Evolutionary conservation across 2,113 vertebrate genomes (phyloP), one percentile per base, ranked within the genome.

Genomic region (Lophochroa leadbeateri): DNA sequence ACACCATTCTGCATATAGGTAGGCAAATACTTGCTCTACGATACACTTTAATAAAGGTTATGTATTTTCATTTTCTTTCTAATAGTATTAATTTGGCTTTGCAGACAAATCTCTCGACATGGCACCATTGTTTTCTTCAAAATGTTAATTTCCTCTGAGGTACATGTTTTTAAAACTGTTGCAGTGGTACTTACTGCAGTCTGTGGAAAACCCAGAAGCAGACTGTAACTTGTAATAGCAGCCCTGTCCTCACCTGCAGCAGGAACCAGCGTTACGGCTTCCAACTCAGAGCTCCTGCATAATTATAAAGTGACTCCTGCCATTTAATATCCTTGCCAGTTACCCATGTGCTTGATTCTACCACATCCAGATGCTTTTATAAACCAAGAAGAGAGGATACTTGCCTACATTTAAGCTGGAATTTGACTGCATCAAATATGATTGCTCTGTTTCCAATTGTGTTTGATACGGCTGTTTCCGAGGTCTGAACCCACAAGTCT

Each of bases 221-320:
- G n/a, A 1, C 27, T 13, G 17, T 23, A 57, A 68, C 1, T 3
- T 1, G 55, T 5, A 11, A 17, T 33, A 52, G n/a, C 64, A 70
- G n/a, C 50, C 18, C 7, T 0, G 0, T 33, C 61, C 64, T 67
- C 29, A 23, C 18, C 55, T 33, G 13, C 35, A 71, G 39, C 13
- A 93, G 37, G 47, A 83, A 78, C 79, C 31, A 82, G 47, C 3
- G 60, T 53, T 37, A 77, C 1, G 1, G 16, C 19, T 69, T 60
- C 28, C 1, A 1, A 35, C 50, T 70, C 49, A 23, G 61, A 72
- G 18, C 50, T 87, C 49, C 63, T 63, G 43, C 19, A 75, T 75
- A 90, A 74, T 46, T 19, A 43, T 4, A 0, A 64, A 58, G 25
- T 14, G 13, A 50, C 16, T 86, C 25, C 15, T 57, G 39, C 2